phyloP scores from a whole-genome alignment of 2,113 vertebrate species.

The Polypterus senegalus region DNA sequence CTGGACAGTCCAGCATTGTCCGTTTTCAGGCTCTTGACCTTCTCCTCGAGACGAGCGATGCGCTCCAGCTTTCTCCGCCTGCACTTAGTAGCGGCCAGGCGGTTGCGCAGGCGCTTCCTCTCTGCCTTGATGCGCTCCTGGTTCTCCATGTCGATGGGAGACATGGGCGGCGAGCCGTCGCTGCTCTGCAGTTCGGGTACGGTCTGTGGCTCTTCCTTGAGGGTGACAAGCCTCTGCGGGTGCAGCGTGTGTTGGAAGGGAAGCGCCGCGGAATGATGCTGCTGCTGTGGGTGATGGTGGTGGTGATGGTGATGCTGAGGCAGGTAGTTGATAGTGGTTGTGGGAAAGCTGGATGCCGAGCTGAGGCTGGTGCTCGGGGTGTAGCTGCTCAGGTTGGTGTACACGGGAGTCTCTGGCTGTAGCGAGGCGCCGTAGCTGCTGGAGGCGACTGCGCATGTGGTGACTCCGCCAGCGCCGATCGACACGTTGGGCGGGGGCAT shows the following conservation, averaged over 20 bases:
- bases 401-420: constrained; percentile 70
- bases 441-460: constrained; percentile 54
- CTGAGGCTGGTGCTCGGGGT: constrained; percentile 47
- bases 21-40: constrained; percentile 72
- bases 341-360: constrained; percentile 49
- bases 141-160: constrained; percentile 79
- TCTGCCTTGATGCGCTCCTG: constrained; percentile 85
- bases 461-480: constrained; percentile 53
- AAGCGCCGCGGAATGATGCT: constrained; percentile 38
- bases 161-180: constrained; percentile 69
- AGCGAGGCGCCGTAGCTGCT: constrained; percentile 53
- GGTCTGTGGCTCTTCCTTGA: constrained; percentile 82
- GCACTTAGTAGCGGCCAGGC: constrained; percentile 81
- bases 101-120: constrained; percentile 74
- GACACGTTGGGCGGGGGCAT: constrained; percentile 77
- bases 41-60: constrained; percentile 79
- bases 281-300: constrained; percentile 53
- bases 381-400: constrained; percentile 78
- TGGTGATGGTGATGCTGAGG: constrained; percentile 40
- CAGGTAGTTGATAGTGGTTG: constrained; percentile 56
- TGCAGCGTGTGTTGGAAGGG: constrained; percentile 43
- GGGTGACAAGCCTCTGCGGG: constrained; percentile 43
- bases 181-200: constrained; percentile 70
- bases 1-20: constrained; percentile 79
- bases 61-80: constrained; percentile 82